Base-by-base conservation (phyloP, 2,113 vertebrate genomes). In the Gobius niger region DNA sequence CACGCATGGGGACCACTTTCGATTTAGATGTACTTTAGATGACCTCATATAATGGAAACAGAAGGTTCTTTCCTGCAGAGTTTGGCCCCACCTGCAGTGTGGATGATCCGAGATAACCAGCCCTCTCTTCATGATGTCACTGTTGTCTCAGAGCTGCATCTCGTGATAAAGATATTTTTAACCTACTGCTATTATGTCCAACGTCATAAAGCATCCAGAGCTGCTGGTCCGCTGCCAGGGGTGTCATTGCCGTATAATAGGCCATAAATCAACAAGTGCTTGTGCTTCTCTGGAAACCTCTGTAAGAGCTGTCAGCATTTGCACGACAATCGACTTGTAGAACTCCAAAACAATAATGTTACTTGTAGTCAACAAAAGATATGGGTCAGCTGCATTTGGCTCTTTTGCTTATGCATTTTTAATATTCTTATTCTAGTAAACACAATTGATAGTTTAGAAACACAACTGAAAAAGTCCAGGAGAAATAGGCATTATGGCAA, bases 81-180 rank as follows among this genome's bases (percentile, higher is more conserved):
- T 34, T 34, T 34, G 24, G 1, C 2, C 24, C 24, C 24, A 34
- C 24, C 1, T 4, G 24, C 24, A 34, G 24, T 34, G 24, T 3
- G 5, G 24, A 34, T 34, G 3, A 34, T 34, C 24, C 24, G 24
- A 34, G 24, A 34, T 34, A 63, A 13, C n/a, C 15, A 24, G 24
- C 47, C 59, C 24, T 63, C 46, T 54, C 9, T 76, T 47, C 44
- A 51, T 63, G 47, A 65, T n/a, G 52, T 68, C 78, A 82, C 63
- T 8, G 34, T 81, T 65, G 70, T 84, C 80, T 81, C 62, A 14
- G 52, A 82, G 77, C 66, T 82, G 75, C 65, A 73, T 84, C 84
- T 83, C 59, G 81, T 70, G 80, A 84, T 79, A 77, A 77, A 77
- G 85, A 79, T 83, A 91, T 88, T 88, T 89, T 87, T 85, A 87